These are phyloP conservation scores for Festucalex cinctus DNA, from an alignment of 2,113 vertebrate species.

Conservation along the genomic window DNA sequence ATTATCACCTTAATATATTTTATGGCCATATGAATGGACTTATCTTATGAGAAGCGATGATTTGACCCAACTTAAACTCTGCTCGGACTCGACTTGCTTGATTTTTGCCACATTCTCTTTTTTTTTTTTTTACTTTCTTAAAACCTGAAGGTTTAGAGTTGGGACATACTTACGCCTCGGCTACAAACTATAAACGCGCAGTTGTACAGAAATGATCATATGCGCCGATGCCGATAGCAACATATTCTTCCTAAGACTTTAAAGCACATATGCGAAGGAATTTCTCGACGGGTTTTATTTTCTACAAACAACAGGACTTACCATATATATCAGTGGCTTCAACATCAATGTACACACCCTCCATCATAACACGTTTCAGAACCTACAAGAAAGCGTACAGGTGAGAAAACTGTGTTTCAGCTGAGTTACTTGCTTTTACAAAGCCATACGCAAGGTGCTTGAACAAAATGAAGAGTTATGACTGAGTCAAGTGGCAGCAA, in stretches of 20 bases:
- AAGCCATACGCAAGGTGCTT: not conserved
- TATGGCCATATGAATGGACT: no score
- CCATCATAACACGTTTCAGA: conserved; percentile 65
- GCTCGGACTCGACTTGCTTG: no score
- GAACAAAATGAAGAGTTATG: not conserved
- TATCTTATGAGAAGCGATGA: no score
- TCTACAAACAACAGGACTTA: conserved; percentile 38
- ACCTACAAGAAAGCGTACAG: conserved; percentile 63
- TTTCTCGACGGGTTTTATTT: not conserved
- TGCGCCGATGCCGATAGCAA: not conserved
- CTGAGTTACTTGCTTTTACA: not conserved
- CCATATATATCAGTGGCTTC: conserved; percentile 73
- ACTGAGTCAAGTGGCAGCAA: not conserved
- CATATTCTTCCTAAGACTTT: not conserved
- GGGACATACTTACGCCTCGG: no score
- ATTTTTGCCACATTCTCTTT: no score
- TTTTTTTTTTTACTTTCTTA: not conserved
- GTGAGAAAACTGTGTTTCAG: not conserved
- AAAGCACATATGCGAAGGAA: not conserved
- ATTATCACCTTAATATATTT: no score
- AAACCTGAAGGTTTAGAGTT: not conserved
- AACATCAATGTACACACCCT: conserved; percentile 67
- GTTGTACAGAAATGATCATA: not conserved
- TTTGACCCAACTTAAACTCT: no score
- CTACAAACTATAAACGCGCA: not conserved